Base-by-base conservation (phyloP, 2,888 invertebrate species). In the Leuctra nigra region DNA sequence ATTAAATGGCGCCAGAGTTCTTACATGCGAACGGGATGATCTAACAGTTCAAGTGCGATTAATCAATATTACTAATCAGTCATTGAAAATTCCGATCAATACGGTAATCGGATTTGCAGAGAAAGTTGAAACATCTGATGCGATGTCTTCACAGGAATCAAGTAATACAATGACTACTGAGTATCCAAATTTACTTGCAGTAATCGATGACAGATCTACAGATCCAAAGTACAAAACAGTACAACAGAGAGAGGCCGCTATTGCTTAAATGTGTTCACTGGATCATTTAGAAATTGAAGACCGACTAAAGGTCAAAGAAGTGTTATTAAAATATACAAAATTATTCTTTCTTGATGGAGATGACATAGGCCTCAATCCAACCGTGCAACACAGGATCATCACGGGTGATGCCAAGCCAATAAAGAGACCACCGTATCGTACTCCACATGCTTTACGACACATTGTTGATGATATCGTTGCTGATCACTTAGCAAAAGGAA, bases 401-500 rank as follows among this genome's bases (percentile, higher is more conserved):
- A 53, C 38, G 13, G 53, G 53, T 2, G 11, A 53, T 2, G 53
- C 54, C 6, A 29, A 16, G 16, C 38, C 39, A 2, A 20, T 53
- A 4, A 18, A 23, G 16, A 39, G 38, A 38, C 16, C 38, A 3
- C 54, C 54, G 2, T 53, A 53, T 41, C 23, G 54, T 4, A 38
- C 39, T 11, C 54, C 54, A 4, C 39, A 53, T n/a, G 18, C 13
- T 13, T 22, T 22, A 16, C 35, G 36, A 4, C 38, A 35, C 2
- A 4, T 24, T 6, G 1, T 47, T 59, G 47, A 54, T 61, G 4
- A 36, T 52, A 7, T 33, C 55, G 24, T 55, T 63, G 52, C 22
- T 63, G 20, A 52, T 61, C 22, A 20, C 20, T 20, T 23, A 4
- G 44, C 18, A 3, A 22, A 59, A 25, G 63, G 61, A 20, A 55